Base-by-base conservation (phyloP, 2,888 invertebrate genomes). In the Acleris emargana region DNA sequence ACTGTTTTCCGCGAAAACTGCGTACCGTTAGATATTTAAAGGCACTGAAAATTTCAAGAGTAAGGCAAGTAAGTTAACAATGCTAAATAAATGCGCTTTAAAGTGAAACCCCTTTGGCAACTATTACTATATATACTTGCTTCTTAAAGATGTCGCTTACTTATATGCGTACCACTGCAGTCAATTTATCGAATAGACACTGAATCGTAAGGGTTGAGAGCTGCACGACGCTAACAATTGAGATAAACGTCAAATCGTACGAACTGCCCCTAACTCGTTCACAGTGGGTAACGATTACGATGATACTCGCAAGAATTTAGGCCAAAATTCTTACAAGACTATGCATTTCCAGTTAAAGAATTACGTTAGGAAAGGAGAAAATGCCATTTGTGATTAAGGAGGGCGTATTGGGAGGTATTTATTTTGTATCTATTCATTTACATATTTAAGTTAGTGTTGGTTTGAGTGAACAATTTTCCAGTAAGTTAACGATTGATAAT, bases 181-280 rank as follows among this genome's bases (percentile, higher is more conserved):
- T 53, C 42, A 42, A 42, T 54, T 53, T 42, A 45, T 49, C 57
- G 25, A 45, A 13, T 4, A n/a, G 42, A 25, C n/a, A 28, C 32
- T 32, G 18, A 32, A 17, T 53, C 32, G 13, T 32, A 42, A 54
- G 38, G 54, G 43, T 57, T 20, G 47, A 18, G 28, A 47, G 47
- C 18, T 17, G 13, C 47, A 25, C 51, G 47, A 47, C 58, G 28
- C 18, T 49, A 17, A 57, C 38, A 25, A 42, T 64, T 28, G 50
- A 54, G 54, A 55, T 59, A 54, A 49, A 49, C 53, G 32, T 50
- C 18, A 38, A 17, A 55, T 25, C 4, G 32, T 17, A 20, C 28
- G 42, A 60, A 45, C 64, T 18, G 64, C 58, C 18, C 28, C 49
- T 9, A 16, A 59, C 60, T 43, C 11, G 60, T 50, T 64, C 42